Evolutionary conservation across 2,888 invertebrate genomes (phyloP).

Genomic region (Cosmia pyralina): DNA sequence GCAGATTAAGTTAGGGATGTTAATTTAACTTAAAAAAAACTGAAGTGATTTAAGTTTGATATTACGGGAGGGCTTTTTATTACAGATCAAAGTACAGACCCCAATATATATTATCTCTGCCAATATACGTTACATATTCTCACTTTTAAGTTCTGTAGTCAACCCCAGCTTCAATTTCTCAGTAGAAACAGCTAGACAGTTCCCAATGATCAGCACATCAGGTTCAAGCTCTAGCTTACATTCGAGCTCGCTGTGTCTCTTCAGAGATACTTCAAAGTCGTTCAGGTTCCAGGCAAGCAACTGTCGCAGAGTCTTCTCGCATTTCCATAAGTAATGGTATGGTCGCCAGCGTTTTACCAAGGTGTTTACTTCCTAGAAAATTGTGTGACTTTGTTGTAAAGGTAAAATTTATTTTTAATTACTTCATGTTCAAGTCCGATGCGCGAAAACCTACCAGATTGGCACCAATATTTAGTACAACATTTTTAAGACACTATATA

Average conservation of each 20-base stretch:
- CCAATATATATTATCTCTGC: background rate
- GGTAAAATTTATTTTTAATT: background rate
- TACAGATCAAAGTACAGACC: background rate
- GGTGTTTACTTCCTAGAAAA: constrained; percentile 93
- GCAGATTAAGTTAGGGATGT: background rate
- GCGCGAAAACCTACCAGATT: no score
- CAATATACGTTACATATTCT: constrained; percentile 1
- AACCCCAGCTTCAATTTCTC: constrained; percentile 96
- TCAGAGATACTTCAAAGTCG: constrained; percentile 94
- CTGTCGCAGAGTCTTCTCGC: constrained; percentile 94
- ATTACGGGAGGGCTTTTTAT: background rate
- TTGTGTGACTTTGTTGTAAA: background rate
- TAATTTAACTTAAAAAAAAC: background rate
- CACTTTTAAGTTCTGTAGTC: constrained; percentile 94
- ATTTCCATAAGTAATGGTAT: constrained; percentile 96
- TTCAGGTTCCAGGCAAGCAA: constrained; percentile 93
- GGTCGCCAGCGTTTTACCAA: constrained; percentile 96
- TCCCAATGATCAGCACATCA: constrained; percentile 93
- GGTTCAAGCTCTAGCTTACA: constrained; percentile 93
- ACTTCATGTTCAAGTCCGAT: background rate
- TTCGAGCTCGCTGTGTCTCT: constrained; percentile 94
- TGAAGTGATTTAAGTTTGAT: background rate
- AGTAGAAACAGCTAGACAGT: constrained; percentile 94
- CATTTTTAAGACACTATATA: background rate
- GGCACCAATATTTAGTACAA: background rate